Base-by-base conservation (phyloP, 2,797 vertebrate species). In the Acridotheres tristis region DNA sequence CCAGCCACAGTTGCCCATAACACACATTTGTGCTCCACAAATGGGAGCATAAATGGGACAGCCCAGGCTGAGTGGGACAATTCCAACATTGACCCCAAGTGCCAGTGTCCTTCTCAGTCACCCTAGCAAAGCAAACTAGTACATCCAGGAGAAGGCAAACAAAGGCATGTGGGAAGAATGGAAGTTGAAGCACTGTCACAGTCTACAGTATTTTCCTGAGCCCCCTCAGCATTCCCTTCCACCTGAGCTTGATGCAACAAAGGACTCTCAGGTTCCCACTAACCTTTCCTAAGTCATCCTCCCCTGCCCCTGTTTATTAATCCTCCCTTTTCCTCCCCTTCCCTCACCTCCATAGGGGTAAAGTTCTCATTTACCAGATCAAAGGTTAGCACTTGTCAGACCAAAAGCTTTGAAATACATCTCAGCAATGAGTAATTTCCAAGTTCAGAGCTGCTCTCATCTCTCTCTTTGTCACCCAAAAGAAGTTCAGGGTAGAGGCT, bases 321-420 rank as follows among this genome's bases (percentile, higher is more conserved):
- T 29, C 59, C 25, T 82, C 22, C 74, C 40, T 71, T 71, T 72
- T 80, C 77, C 62, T 87, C 58, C 58, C 68, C 58, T 62, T 80
- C 48, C 74, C 65, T 77, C 65, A 4, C 65, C 65, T 88, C 67
- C 51, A 10, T 0, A 47, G 62, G 62, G 75, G 78, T 63, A 32
- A 90, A 94, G 51, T 83, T 92, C 89, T 76, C 90, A 91, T 90
- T 85, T 84, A 81, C 53, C 57, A 92, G 83, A 93, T 69, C 80
- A 96, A 96, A 97, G 81, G 73, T 93, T 87, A 94, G 68, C 55
- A 62, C 67, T 38, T 91, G 67, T 85, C 90, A 86, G 82, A 69
- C 69, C 58, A 69, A 91, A 92, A 71, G 61, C 92, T 77, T 84
- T 80, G 86, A 96, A 89, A 95, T 42, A 85, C 62, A 84, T 69